Evolutionary conservation across 2,797 vertebrate species (phyloP).

Genomic region (Diceros bicornis): DNA sequence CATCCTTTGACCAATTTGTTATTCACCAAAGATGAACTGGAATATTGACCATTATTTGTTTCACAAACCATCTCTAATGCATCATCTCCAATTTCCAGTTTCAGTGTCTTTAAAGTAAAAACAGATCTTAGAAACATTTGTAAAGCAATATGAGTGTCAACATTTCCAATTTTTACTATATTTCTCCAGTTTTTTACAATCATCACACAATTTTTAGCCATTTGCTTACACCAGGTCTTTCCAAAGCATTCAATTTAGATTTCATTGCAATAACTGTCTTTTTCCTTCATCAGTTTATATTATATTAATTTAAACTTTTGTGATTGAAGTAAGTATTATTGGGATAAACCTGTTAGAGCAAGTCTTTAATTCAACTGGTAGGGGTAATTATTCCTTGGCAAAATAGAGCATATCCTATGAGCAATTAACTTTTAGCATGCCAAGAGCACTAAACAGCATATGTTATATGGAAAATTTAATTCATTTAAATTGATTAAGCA

Average conservation of each 20-base stretch:
- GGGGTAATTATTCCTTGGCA: neutral
- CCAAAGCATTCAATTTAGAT: neutral
- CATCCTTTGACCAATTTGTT: neutral
- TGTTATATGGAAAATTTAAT: neutral
- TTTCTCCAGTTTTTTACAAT: neutral
- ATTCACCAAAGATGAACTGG: neutral
- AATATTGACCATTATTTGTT: neutral
- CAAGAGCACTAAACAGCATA: neutral
- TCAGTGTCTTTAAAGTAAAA: conserved; percentile 26
- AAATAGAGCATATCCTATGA: neutral
- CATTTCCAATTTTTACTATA: neutral
- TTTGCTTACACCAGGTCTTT: neutral
- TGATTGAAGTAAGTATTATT: neutral
- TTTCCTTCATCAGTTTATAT: neutral
- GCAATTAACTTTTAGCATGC: neutral
- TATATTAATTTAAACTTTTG: neutral
- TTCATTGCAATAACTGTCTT: neutral
- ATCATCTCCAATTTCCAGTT: neutral
- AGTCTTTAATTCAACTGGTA: neutral
- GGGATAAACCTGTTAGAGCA: neutral
- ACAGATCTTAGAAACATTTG: neutral
- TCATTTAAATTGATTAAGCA: neutral
- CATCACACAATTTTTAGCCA: neutral
- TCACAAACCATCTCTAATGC: neutral
- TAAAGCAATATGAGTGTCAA: neutral